Conservation (phyloP, 1,140 invertebrate species). For the Calliopsis andreniformis region DNA sequence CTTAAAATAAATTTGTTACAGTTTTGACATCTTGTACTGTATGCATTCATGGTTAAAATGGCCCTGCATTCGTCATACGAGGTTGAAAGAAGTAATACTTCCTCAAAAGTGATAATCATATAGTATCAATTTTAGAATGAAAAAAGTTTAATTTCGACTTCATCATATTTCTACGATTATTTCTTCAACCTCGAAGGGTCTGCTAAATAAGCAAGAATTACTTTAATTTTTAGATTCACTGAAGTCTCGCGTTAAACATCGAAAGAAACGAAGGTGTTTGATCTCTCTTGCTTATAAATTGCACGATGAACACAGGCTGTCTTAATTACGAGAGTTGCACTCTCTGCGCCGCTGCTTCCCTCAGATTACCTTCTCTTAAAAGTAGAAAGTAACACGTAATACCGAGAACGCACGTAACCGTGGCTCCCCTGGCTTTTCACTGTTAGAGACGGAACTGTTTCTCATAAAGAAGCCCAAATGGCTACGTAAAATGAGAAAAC, state of each 20-base stretch:
- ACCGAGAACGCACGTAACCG: background rate
- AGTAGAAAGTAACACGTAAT: background rate
- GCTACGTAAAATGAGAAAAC: background rate
- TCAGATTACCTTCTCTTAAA: conserved; percentile 6
- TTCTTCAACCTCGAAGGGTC: too few relatives aligned
- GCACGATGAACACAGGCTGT: background rate
- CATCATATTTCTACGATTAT: too few relatives aligned
- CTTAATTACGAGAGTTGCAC: conserved; percentile 6
- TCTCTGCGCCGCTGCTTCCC: too few relatives aligned
- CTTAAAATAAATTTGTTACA: too few relatives aligned
- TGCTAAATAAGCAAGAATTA: background rate
- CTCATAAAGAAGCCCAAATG: background rate
- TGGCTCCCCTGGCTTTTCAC: background rate
- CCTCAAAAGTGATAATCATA: too few relatives aligned
- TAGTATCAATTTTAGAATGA: too few relatives aligned
- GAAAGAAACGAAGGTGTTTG: background rate
- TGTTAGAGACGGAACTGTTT: background rate
- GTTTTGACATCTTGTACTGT: too few relatives aligned
- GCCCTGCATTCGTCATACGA: too few relatives aligned
- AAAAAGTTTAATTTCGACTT: too few relatives aligned
- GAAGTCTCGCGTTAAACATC: background rate
- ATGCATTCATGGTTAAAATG: too few relatives aligned
- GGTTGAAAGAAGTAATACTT: too few relatives aligned
- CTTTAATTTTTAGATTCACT: background rate
- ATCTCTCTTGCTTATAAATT: background rate